Base-by-base conservation (phyloP, 1,140 invertebrate species). In the Sarcophaga bullata region DNA sequence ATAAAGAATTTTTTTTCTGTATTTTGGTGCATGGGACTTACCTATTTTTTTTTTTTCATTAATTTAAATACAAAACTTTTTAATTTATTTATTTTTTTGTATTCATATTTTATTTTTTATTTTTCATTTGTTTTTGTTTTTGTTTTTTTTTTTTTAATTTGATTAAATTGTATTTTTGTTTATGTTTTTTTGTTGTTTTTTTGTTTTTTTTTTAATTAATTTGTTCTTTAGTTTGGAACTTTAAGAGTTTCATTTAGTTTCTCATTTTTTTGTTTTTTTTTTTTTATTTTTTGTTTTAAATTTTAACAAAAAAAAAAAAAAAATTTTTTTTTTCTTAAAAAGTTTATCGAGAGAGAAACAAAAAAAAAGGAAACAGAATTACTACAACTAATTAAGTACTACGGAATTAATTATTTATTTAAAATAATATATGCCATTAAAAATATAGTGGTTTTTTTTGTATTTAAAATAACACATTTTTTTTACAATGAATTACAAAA, bases 231-330 rank as follows among this genome's bases (percentile, higher is more conserved):
- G 75, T 78, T 78, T 78, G 75, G 75, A 78, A 78, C 75, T 78
- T 78, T 78, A 78, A 78, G 75, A 78, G 75, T 78, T 78, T 78
- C 75, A 78, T 78, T 78, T 78, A 78, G 73, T 73, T 78, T 78
- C 17, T 19, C n/a, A 52, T 52, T 78, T 52, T 11, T 49, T 49
- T 47, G n/a, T 75, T n/a, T n/a, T n/a, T n/a, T 48, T 48, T 5
- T 37, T 73, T 75, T n/a, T 75, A 75, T 15, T 58, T n/a, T 58
- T n/a, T n/a, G 7, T 58, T 58, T 58, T 0, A n/a, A n/a, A 58
- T 58, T 58, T 58, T 15, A 58, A 58, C 54, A 58, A 58, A 58
- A 58, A 52, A 52, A 58, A 58, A 11, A 58, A 58, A 58, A 58
- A 52, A 52, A 6, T 52, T 52, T 13, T 10, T 52, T 52, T 52